Base-by-base conservation (phyloP, 2,113 vertebrate species). In the Aepyceros melampus region DNA sequence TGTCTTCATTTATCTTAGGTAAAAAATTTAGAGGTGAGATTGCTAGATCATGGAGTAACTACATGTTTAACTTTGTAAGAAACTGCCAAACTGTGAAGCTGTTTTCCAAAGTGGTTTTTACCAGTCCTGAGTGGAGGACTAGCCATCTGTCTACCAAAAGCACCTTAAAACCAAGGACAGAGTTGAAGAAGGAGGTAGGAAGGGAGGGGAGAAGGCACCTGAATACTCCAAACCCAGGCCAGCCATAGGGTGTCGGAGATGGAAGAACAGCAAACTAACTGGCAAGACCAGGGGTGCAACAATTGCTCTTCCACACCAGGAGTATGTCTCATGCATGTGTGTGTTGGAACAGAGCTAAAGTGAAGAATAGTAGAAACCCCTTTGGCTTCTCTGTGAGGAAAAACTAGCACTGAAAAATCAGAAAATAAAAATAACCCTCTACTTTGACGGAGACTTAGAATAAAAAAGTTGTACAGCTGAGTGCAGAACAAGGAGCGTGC, bases 91-190 rank as follows among this genome's bases (percentile, higher is more conserved):
- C 13, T 47, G 36, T 82, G 40, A 62, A 29, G 36, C 43, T 62
- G 67, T 47, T 58, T 87, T 74, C 71, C 62, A 91, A 49, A 90
- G 56, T 55, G 49, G 67, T 49, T 96, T 85, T 90, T 49, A 85
- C 11, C 33, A 81, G 40, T 31, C 5, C 14, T 45, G 40, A 81
- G 40, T 55, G 1, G 15, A 17, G n/a, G n/a, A 53, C 23, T 7
- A 56, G 60, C 27, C 19, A 8, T 79, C 31, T 33, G 8, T 49
- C 16, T 67, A 45, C 45, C 87, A 33, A 55, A 74, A 21, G 43
- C 71, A 40, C 64, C 67, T 62, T 93, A 71, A n/a, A 36, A 51
- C n/a, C 49, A 84, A 87, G 40, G 31, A 56, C 60, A 47, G 67
- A n/a, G 13, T 4, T 25, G 33, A 25, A 23, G 29, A 27, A 27